These are phyloP conservation scores for Diprion similis DNA, from an alignment of 1,140 invertebrate genomes.

Conservation along the genomic window DNA sequence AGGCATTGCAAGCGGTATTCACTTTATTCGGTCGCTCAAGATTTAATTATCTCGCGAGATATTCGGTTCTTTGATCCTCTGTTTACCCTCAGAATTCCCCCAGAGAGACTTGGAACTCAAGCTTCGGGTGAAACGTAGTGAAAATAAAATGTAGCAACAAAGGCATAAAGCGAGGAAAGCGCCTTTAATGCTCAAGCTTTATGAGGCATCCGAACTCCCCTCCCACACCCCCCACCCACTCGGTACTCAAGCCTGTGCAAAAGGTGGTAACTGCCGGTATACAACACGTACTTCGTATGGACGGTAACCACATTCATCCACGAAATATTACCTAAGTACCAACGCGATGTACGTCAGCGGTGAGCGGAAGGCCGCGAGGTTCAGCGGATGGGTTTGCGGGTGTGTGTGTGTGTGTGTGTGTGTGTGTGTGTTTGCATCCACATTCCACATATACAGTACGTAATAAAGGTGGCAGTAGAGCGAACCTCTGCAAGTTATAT, in stretches of 20 bases:
- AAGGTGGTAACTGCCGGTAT: too few species aligned
- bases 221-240: neutral
- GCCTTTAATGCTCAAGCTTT: neutral
- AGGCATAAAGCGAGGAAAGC: neutral
- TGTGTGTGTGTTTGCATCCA: neutral
- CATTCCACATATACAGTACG: neutral
- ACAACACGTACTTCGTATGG: too few species aligned
- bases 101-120: neutral
- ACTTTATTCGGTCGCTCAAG: neutral
- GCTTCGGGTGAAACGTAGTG: slow-evolving; percentile 1
- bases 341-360: too few species aligned
- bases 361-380: too few species aligned
- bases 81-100: neutral
- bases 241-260: too few species aligned
- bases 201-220: neutral
- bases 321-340: too few species aligned
- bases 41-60: slow-evolving; percentile 3
- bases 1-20: too few species aligned
- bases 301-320: too few species aligned
- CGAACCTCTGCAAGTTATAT: slow-evolving; percentile 7
- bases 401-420: neutral
- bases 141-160: slow-evolving; percentile 1
- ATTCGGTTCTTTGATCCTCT: neutral
- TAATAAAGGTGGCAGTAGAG: neutral
- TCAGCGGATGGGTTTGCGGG: neutral